Conservation (phyloP, 2,888 invertebrate species). For the Drosophila gaucha region DNA sequence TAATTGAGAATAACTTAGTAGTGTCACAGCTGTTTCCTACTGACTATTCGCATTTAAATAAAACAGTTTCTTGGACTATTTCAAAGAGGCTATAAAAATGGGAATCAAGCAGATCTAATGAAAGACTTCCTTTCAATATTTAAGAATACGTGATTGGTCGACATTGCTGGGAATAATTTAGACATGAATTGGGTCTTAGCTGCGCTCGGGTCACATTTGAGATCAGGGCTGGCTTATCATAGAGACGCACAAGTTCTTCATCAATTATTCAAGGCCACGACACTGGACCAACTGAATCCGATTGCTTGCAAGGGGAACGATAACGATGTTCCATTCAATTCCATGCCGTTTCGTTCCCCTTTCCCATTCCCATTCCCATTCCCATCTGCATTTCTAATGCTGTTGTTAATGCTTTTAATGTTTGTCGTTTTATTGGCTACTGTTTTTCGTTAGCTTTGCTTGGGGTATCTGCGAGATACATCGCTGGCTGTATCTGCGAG, state of each 20-base stretch:
- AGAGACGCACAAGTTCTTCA: constrained; percentile 31
- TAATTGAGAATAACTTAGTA: neutral
- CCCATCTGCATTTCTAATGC: constrained; percentile 62
- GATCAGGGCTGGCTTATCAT: constrained; percentile 31
- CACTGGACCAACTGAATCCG: constrained; percentile 30
- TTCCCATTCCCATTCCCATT: neutral
- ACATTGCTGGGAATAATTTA: constrained; percentile 53
- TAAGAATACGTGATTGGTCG: constrained; percentile 16
- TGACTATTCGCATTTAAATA: no score
- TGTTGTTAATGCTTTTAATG: constrained; percentile 78
- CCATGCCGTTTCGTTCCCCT: neutral
- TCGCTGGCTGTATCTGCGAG: constrained; percentile 13
- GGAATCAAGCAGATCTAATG: neutral
- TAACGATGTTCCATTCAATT: constrained; percentile 3
- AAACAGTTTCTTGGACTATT: no score
- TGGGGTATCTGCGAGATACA: constrained; percentile 17
- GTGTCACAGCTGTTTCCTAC: neutral
- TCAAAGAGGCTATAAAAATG: neutral
- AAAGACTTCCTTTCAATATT: neutral
- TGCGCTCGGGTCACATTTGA: constrained; percentile 14
- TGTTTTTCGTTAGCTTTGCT: constrained; percentile 21
- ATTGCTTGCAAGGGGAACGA: constrained; percentile 1
- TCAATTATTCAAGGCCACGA: constrained; percentile 58
- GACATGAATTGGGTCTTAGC: constrained; percentile 43
- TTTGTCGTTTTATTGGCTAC: constrained; percentile 72